Evolutionary conservation across 30 jellyfish, hydroid and myxozoan genomes (phyloP).

Genomic region (Haliclystus octoradiatus): DNA sequence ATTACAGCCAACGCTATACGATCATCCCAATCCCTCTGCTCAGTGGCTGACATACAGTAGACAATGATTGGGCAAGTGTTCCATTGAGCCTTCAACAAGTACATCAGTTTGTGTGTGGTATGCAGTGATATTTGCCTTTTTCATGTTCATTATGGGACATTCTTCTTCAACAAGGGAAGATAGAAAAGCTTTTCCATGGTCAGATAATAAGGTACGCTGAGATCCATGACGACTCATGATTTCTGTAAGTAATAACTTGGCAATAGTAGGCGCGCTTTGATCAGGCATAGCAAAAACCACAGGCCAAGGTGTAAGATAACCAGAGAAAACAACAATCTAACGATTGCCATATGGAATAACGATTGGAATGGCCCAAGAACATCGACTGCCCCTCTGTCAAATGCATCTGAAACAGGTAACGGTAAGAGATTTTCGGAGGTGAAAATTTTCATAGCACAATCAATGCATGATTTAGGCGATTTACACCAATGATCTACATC

Average conservation of each 20-base stretch:
- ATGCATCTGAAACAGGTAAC: slow-evolving; percentile 40
- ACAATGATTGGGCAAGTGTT: slow-evolving; percentile 3
- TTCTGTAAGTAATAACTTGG: slow-evolving; percentile 16
- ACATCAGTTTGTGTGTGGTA: slow-evolving; percentile 33
- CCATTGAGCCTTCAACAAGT: slow-evolving; percentile 24
- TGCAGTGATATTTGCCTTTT: slow-evolving; percentile 23
- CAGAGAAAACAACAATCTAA: slow-evolving; percentile 27
- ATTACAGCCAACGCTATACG: slow-evolving; percentile 13
- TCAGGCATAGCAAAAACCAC: slow-evolving; percentile 37
- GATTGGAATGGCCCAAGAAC: slow-evolving; percentile 56
- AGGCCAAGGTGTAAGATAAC: slow-evolving; percentile 40
- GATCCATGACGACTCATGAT: slow-evolving; percentile 42
- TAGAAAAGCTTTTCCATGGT: slow-evolving; percentile 40
- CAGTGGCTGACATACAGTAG: no score
- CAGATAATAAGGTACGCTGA: slow-evolving; percentile 26
- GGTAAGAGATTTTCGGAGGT: slow-evolving; percentile 37
- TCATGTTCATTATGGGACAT: slow-evolving; percentile 22
- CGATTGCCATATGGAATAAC: slow-evolving; percentile 25
- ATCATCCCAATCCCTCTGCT: slow-evolving; percentile 30
- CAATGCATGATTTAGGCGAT: slow-evolving; percentile 36
- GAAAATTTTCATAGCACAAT: slow-evolving; percentile 31
- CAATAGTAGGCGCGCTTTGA: slow-evolving; percentile 40
- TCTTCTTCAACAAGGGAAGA: slow-evolving; percentile 25
- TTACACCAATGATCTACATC: slow-evolving; percentile 47
- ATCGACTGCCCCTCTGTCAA: slow-evolving; percentile 47